phyloP scores from a whole-genome alignment of 2,888 invertebrate species.

The Sarcophaga variegata region DNA sequence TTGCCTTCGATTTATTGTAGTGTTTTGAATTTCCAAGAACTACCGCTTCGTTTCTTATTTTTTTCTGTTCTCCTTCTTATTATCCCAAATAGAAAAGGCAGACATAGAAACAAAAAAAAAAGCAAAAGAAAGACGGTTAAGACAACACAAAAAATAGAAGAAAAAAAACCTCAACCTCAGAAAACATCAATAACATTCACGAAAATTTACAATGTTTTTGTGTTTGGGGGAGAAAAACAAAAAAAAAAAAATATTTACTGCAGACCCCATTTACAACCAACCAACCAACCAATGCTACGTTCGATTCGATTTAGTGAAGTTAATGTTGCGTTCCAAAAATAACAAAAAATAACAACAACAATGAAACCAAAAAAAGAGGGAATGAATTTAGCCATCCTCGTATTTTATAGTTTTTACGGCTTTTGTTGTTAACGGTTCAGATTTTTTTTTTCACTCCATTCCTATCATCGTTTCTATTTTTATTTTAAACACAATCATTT shows the following conservation, averaged over 20 bases:
- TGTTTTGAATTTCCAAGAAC: conserved; percentile 10
- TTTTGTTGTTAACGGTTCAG: conserved; percentile 12
- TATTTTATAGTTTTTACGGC: conserved; percentile 44
- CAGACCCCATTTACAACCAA: neutral
- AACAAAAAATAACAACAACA: no score
- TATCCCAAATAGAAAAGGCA: neutral
- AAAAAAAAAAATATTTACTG: neutral
- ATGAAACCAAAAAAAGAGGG: no score
- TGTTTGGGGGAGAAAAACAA: neutral
- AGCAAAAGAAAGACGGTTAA: neutral
- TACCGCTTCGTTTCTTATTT: neutral
- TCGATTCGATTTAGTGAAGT: conserved; percentile 33
- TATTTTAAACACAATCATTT: conserved; percentile 1
- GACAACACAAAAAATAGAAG: neutral
- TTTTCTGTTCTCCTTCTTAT: no score
- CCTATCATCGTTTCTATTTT: neutral
- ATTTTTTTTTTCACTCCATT: no score
- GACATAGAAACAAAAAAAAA: conserved; percentile 15
- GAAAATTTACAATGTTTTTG: conserved; percentile 17
- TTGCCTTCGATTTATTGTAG: neutral
- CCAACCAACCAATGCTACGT: neutral
- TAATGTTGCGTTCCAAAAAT: conserved; percentile 52
- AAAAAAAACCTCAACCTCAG: neutral
- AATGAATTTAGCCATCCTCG: neutral
- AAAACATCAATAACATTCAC: conserved; percentile 54